phyloP scores from a whole-genome alignment of 2,113 vertebrate genomes.

The Stercorarius parasiticus region DNA sequence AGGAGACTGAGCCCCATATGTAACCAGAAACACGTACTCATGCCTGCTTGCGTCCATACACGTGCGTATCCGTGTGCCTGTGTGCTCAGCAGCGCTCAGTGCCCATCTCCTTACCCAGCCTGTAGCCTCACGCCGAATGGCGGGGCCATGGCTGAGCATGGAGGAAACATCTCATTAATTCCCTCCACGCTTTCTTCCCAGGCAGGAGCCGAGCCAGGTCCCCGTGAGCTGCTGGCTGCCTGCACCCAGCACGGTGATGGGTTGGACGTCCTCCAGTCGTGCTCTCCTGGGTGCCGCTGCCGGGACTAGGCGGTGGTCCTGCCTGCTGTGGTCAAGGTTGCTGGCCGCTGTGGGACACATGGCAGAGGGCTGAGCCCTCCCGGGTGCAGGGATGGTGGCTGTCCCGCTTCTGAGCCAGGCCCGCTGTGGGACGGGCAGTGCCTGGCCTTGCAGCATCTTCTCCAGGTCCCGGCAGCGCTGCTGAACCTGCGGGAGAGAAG shows the following conservation, averaged over 20 bases:
- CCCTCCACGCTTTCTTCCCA: background rate
- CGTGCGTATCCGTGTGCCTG: rapidly evolving
- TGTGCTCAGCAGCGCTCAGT: rapidly evolving
- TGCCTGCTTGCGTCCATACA: background rate
- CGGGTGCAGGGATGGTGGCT: background rate
- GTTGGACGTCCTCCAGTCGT: background rate
- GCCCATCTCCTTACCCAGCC: background rate
- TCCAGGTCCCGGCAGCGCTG: background rate
- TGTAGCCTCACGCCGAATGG: rapidly evolving
- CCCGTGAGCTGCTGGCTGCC: background rate
- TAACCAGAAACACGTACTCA: rapidly evolving
- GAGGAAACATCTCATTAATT: background rate
- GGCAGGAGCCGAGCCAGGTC: background rate
- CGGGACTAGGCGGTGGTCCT: background rate
- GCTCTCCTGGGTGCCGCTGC: background rate
- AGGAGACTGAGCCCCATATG: background rate
- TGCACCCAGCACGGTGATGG: background rate
- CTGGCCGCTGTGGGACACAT: background rate
- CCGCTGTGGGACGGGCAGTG: background rate
- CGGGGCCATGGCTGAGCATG: background rate
- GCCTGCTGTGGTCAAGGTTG: rapidly evolving
- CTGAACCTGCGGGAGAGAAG: background rate
- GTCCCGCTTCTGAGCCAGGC: rapidly evolving
- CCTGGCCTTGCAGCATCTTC: background rate
- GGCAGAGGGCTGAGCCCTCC: background rate